These are phyloP conservation scores for Hirundichthys speculiger DNA, from an alignment of 2,113 vertebrate genomes.

Conservation along the genomic window DNA sequence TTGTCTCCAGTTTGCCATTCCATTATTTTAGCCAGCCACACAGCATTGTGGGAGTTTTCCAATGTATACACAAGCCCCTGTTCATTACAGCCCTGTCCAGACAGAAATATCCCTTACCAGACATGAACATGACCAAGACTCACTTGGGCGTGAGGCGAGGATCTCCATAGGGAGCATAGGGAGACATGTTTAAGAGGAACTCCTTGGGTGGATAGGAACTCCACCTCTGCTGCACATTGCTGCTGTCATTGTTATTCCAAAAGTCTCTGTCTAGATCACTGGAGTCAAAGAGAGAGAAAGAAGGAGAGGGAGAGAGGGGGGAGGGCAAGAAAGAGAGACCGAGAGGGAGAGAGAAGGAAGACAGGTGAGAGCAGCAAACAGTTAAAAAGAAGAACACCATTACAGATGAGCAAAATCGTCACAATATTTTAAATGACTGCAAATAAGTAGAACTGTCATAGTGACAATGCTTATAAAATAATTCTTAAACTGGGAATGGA, in stretches of 20 bases:
- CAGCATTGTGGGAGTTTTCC: not conserved
- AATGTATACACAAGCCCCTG: slow-evolving; percentile 30
- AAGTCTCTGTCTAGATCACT: slow-evolving; percentile 99
- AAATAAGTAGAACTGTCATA: too few relatives aligned
- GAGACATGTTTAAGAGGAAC: slow-evolving; percentile 99
- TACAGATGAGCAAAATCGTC: too few relatives aligned
- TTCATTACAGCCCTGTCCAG: slow-evolving; percentile 72
- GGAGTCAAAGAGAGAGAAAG: slow-evolving; percentile 85
- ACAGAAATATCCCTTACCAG: slow-evolving; percentile 75
- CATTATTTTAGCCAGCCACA: slow-evolving; percentile 1
- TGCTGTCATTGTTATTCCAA: slow-evolving; percentile 99
- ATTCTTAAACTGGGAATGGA: too few relatives aligned
- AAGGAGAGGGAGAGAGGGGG: slow-evolving; percentile 33
- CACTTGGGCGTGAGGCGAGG: slow-evolving; percentile 99
- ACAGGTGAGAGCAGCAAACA: slow-evolving; percentile 50
- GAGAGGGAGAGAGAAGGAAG: slow-evolving; percentile 66
- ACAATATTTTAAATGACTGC: too few relatives aligned
- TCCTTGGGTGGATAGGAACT: slow-evolving; percentile 99
- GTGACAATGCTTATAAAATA: too few relatives aligned
- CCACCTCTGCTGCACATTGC: slow-evolving; percentile 99
- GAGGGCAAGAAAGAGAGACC: slow-evolving; percentile 54
- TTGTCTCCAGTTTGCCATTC: slow-evolving; percentile 1
- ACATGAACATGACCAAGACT: slow-evolving; percentile 87
- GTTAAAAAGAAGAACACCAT: slow-evolving; percentile 7
- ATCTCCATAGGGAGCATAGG: slow-evolving; percentile 98